A percentile compares a stretch with the other conserved stretches of the same genome.
These are phyloP conservation scores for Crenuchus spilurus DNA, from an alignment of 2,797 vertebrate genomes.

Conservation along the genomic window DNA sequence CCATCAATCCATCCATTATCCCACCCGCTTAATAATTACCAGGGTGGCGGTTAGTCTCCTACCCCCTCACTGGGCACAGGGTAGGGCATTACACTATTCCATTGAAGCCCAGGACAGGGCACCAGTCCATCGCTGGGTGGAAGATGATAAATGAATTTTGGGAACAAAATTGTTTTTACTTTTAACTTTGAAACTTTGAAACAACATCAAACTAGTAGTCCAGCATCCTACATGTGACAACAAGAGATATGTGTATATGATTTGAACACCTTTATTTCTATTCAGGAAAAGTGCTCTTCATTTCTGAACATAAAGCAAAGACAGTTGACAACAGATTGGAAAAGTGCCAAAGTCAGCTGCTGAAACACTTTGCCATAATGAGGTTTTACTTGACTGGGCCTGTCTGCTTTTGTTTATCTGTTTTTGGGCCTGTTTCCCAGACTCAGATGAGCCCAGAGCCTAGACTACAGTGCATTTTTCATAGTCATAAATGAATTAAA, in stretches of 20 bases:
- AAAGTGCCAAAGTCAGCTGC: background rate
- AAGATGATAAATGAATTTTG: no score
- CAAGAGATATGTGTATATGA: background rate
- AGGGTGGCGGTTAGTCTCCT: no score
- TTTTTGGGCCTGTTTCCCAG: background rate
- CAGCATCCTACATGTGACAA: background rate
- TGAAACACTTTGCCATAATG: background rate
- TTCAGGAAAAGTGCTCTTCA: no score
- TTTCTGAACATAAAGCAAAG: background rate
- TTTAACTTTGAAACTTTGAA: background rate
- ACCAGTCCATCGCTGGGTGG: no score
- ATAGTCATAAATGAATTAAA: no score
- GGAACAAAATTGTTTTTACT: background rate
- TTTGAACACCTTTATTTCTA: no score
- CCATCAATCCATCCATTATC: no score
- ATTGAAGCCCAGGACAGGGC: no score
- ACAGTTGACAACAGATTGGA: background rate
- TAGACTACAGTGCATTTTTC: background rate
- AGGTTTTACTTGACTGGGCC: background rate
- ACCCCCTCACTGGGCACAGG: no score
- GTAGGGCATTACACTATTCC: no score
- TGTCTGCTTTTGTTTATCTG: background rate
- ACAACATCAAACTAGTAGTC: no score
- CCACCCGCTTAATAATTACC: no score
- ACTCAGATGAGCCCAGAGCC: background rate